Conservation (phyloP, 2,888 invertebrate genomes). For the Polia nebulosa region DNA sequence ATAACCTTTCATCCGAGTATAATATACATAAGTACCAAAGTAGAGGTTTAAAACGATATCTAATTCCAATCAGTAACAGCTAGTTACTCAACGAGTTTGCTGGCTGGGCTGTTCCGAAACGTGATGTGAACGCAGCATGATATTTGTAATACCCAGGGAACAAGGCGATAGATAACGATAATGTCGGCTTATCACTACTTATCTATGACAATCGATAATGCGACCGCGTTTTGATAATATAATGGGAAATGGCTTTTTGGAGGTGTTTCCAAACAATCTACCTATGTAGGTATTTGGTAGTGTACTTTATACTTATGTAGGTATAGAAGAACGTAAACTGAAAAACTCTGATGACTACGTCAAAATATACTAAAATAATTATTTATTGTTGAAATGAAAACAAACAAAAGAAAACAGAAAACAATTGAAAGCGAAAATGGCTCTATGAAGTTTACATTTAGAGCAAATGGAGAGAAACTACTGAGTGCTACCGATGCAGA, state of each 20-base stretch:
- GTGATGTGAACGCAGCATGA: slow-evolving; percentile 66
- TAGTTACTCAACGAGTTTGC: slow-evolving; percentile 33
- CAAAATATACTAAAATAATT: neutral
- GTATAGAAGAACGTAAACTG: too few relatives aligned
- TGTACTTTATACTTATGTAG: neutral
- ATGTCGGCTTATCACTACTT: slow-evolving; percentile 70
- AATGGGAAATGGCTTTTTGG: slow-evolving; percentile 28
- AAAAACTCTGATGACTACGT: neutral
- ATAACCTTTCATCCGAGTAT: too few relatives aligned
- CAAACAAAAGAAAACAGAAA: slow-evolving; percentile 6
- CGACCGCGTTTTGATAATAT: slow-evolving; percentile 47
- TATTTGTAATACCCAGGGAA: slow-evolving; percentile 49
- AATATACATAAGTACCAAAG: too few relatives aligned
- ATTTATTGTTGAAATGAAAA: neutral
- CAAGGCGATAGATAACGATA: slow-evolving; percentile 62
- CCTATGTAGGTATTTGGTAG: neutral
- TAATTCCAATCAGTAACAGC: slow-evolving; percentile 23
- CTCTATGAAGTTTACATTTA: neutral
- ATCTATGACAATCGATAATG: slow-evolving; percentile 75
- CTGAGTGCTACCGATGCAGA: neutral
- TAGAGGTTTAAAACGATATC: slow-evolving; percentile 3
- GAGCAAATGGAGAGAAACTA: slow-evolving; percentile 11
- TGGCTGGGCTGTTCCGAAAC: slow-evolving; percentile 15
- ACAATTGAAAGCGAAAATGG: neutral
- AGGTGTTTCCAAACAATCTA: neutral